These are phyloP conservation scores for Melinaea marsaeus DNA, from an alignment of 2,888 invertebrate species.

Conservation along the genomic window DNA sequence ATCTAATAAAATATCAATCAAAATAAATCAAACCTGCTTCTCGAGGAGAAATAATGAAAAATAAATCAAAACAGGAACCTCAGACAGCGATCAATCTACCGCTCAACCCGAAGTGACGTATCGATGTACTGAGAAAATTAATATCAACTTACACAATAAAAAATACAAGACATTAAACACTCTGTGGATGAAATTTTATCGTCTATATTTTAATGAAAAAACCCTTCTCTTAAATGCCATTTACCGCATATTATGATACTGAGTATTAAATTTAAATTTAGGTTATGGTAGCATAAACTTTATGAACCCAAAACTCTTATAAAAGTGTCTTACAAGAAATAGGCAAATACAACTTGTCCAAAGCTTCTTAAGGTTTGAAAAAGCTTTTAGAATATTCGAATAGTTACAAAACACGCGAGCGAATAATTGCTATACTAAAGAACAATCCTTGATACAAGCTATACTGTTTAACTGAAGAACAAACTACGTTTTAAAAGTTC, in stretches of 20 bases:
- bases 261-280: too few species aligned
- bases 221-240: too few species aligned
- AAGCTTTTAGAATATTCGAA: neutral
- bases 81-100: conserved; percentile 66
- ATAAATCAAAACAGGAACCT: conserved; percentile 19
- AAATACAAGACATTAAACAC: conserved; percentile 5
- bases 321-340: neutral
- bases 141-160: conserved; percentile 2
- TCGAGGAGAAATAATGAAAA: neutral
- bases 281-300: too few species aligned
- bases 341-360: neutral
- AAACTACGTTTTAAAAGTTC: conserved; percentile 3
- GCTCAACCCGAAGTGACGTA: conserved; percentile 63
- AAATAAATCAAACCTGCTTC: neutral
- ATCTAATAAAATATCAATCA: neutral
- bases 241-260: too few species aligned
- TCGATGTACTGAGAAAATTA: conserved; percentile 53
- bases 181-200: neutral
- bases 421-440: conserved; percentile 3
- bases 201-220: neutral
- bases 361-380: neutral
- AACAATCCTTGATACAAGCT: neutral
- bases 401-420: neutral
- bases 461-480: conserved; percentile 1
- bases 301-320: too few species aligned